Conservation (phyloP, 2,888 invertebrate species). For the Acanthacorydalis orientalis region DNA sequence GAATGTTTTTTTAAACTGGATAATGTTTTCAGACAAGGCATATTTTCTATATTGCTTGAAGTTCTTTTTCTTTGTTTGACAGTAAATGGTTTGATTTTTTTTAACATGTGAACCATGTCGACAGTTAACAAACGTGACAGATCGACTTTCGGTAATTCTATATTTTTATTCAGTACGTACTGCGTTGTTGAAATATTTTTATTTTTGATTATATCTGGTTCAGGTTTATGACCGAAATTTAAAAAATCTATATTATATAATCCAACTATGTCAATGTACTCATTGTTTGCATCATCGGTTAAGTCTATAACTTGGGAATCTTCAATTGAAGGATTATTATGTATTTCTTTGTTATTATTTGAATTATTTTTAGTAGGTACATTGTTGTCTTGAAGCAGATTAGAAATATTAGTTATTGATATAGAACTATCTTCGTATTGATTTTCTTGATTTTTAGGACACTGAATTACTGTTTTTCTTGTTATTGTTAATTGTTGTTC, state of each 20-base stretch:
- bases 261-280: neutral
- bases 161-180: neutral
- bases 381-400: no score
- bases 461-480: slow-evolving; percentile 5
- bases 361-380: no score
- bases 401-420: no score
- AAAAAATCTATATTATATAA: neutral
- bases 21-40: neutral
- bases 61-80: neutral
- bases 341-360: slow-evolving; percentile 1
- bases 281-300: slow-evolving; percentile 1
- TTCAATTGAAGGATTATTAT: slow-evolving; percentile 8
- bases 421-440: no score
- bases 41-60: neutral
- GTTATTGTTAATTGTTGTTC: neutral
- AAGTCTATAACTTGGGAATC: slow-evolving; percentile 3
- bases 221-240: neutral
- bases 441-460: neutral
- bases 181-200: neutral
- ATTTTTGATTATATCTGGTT: neutral
- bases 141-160: neutral
- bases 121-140: no score
- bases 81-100: neutral
- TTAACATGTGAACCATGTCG: neutral
- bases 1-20: neutral